Conservation (phyloP, 2,888 invertebrate genomes). For the Mesorhabditis spiculigera region DNA sequence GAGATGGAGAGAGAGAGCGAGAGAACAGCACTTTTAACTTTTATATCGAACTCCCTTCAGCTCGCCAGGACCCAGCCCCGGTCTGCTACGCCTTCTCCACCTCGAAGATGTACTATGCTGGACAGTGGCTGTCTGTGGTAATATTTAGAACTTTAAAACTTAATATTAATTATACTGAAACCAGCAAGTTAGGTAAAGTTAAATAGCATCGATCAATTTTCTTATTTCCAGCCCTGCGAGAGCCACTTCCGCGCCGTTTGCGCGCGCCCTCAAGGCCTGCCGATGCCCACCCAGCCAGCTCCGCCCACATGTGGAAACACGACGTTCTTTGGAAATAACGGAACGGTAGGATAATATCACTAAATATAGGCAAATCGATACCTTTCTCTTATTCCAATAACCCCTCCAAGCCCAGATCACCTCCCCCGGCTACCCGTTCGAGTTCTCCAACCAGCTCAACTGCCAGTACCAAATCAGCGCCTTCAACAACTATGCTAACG, state of each 20-base stretch:
- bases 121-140: not conserved
- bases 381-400: not conserved
- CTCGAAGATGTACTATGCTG: not conserved
- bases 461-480: not conserved
- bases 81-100: conserved; percentile 1
- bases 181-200: too few relatives aligned
- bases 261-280: not conserved
- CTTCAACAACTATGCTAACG: conserved; percentile 6
- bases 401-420: not conserved
- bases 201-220: too few relatives aligned
- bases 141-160: not conserved
- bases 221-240: not conserved
- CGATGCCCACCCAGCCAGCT: not conserved
- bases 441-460: not conserved
- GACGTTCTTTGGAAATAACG: not conserved
- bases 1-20: not conserved
- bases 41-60: too few relatives aligned
- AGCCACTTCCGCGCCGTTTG: not conserved
- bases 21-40: too few relatives aligned
- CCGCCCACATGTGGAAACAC: not conserved
- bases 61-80: conserved; percentile 1
- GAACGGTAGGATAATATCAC: not conserved
- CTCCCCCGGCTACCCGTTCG: conserved; percentile 1
- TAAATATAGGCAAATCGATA: not conserved
- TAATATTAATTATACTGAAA: too few relatives aligned